Evolutionary conservation across 2,797 vertebrate species (phyloP), one percentile per base, ranked within the genome.

Genomic region (Brotula barbata): DNA sequence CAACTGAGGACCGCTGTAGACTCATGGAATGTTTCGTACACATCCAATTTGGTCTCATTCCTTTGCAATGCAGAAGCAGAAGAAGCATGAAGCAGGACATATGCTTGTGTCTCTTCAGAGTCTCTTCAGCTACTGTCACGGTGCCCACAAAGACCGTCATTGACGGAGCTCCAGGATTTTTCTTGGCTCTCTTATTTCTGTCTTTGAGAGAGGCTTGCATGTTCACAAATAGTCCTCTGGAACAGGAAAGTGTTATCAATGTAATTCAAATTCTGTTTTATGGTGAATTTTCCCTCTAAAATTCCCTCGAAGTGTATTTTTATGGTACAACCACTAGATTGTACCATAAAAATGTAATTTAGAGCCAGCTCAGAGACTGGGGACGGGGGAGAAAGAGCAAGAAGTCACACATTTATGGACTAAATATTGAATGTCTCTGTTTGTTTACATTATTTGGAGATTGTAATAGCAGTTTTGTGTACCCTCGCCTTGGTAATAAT

Each of bases 11-110:
- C 73, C 72, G 76, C 69, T 55, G 52, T 53, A 25, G 45, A 81
- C 4, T 42, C 20, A 52, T 12, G 50, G 25, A 28, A 13, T 9
- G 17, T 17, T 33, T 40, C n/a, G n/a, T n/a, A n/a, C n/a, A 52
- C 40, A 20, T 84, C 75, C 77, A 85, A 80, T 60, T 58, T 80
- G 78, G 80, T 77, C 73, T 74, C 39, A 57, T 58, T 77, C 68
- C 78, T 71, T 65, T 33, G 39, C 63, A 65, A 10, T 2, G 71
- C 78, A 75, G 78, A 83, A 81, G 50, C 71, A 53, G 71, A 75
- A 87, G 77, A 72, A 79, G 37, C 53, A 77, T 59, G 75, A 85
- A 77, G 65, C 73, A 57, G 71, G 77, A 85, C 84, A 82, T 85
- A 84, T 88, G 86, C 81, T 85, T 81, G 58, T 71, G 54, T 78